Conservation (phyloP, 2,113 vertebrate genomes). For the Tragelaphus strepsiceros region DNA sequence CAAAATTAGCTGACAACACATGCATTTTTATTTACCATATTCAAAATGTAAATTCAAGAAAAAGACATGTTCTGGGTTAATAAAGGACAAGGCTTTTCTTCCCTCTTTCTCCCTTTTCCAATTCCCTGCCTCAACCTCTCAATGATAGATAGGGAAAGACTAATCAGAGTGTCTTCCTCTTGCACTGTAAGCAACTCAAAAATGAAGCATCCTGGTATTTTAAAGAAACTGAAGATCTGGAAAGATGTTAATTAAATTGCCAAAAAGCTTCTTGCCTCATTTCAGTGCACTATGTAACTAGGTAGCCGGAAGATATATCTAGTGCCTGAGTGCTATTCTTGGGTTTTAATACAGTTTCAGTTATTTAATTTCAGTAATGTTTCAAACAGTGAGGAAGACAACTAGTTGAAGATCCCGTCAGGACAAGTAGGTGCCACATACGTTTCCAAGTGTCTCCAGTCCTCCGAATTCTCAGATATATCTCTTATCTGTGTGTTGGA, state of each 20-base stretch:
- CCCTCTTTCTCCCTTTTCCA: background rate
- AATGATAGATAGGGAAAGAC: background rate
- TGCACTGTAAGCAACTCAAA: conserved; percentile 4
- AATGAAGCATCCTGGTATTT: conserved; percentile 10
- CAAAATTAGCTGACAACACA: background rate
- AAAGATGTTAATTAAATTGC: conserved; percentile 70
- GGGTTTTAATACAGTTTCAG: conserved; percentile 55
- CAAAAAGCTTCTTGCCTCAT: conserved; percentile 65
- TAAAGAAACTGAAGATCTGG: conserved; percentile 58
- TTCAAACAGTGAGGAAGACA: conserved; percentile 55
- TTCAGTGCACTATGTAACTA: conserved; percentile 28
- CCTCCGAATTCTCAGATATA: background rate
- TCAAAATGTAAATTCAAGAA: background rate
- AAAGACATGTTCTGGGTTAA: background rate
- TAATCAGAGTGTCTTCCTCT: background rate
- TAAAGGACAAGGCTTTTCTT: conserved; percentile 1
- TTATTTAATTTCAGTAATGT: conserved; percentile 60
- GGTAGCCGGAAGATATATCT: conserved; percentile 65
- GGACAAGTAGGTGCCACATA: conserved; percentile 32
- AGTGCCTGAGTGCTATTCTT: conserved; percentile 63
- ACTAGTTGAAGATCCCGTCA: background rate
- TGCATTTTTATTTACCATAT: background rate
- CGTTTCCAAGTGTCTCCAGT: background rate
- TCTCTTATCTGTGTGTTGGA: background rate
- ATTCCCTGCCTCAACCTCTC: no score